These are phyloP conservation scores for Hypena proboscidalis DNA, from an alignment of 2,888 invertebrate genomes.

Conservation along the genomic window DNA sequence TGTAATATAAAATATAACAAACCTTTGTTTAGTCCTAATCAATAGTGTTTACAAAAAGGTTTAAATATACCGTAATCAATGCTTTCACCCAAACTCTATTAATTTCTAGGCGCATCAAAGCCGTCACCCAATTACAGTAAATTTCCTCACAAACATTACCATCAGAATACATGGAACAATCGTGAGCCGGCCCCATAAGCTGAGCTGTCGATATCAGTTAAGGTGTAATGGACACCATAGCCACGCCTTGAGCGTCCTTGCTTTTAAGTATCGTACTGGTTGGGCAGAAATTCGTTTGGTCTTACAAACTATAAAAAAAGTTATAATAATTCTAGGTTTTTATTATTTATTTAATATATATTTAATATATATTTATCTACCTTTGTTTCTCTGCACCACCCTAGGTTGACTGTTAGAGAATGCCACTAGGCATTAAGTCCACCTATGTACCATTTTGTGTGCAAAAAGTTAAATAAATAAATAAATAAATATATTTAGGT, in stretches of 20 bases:
- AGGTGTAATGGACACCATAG: constrained; percentile 62
- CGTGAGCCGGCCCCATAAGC: constrained; percentile 56
- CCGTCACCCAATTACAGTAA: constrained; percentile 21
- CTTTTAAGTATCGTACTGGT: constrained; percentile 26
- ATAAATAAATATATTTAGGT: too few species aligned
- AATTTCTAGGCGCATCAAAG: constrained; percentile 4
- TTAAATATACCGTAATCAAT: neutral
- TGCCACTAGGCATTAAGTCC: too few species aligned
- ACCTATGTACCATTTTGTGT: too few species aligned
- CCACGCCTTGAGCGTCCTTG: constrained; percentile 56
- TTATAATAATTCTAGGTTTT: too few species aligned
- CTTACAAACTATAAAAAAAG: constrained; percentile 1
- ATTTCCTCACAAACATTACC: constrained; percentile 38
- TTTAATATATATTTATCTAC: too few species aligned
- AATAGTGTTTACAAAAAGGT: neutral
- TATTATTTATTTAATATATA: too few species aligned
- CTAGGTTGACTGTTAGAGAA: too few species aligned
- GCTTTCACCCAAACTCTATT: neutral
- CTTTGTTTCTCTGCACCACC: too few species aligned
- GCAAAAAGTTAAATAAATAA: too few species aligned
- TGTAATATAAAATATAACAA: too few species aligned
- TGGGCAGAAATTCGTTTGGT: constrained; percentile 19
- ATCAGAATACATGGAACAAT: constrained; percentile 44
- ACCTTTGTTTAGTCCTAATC: too few species aligned
- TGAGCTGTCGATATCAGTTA: constrained; percentile 73